Base-by-base conservation (phyloP, 1,140 invertebrate genomes). In the Adelges cooleyi region DNA sequence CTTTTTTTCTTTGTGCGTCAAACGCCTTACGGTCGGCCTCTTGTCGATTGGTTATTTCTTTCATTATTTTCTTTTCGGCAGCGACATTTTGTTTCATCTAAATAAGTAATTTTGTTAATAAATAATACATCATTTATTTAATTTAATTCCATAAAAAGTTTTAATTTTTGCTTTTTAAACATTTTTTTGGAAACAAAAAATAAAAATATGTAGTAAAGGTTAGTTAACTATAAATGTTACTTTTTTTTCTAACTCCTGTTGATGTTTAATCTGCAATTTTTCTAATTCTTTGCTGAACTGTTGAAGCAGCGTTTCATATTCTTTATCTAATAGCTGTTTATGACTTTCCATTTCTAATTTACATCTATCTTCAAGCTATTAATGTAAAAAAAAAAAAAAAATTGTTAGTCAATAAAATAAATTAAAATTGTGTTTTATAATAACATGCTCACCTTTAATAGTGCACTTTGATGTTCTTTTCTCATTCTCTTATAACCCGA, bases 401-500 rank as follows among this genome's bases (percentile, higher is more conserved):
- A 25, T 22, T 49, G n/a, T 22, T 9, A 23, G n/a, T 3, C 13
- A n/a, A 42, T 11, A 25, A 9, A 18, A 23, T 42, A 27, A 20
- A 20, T 33, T 33, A 33, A 46, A 20, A 29, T n/a, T n/a, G n/a
- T n/a, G n/a, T n/a, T n/a, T n/a, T n/a, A n/a, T 20, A 49, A 49
- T 29, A 3, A 38, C 56, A 6, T 29, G 46, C 65, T 70, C 72
- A 84, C 84, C 74, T 82, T 81, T 66, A 83, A 75, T 69, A 98
- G 80, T 69, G 95, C 92, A 70, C 91, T 90, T 76, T 98, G 95
- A 77, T 99, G 95, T 75, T 96, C 92, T 56, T 93, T 82, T 67
- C 95, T 83, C 89, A 99, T 95, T 67, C 95, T 81, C 77, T 99
- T 98, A 76, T 99, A 99, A 4, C 95, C 95, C 46, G 90, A 92